These are phyloP conservation scores for Hyperoodon ampullatus DNA, from an alignment of 2,113 vertebrate species.

Conservation along the genomic window DNA sequence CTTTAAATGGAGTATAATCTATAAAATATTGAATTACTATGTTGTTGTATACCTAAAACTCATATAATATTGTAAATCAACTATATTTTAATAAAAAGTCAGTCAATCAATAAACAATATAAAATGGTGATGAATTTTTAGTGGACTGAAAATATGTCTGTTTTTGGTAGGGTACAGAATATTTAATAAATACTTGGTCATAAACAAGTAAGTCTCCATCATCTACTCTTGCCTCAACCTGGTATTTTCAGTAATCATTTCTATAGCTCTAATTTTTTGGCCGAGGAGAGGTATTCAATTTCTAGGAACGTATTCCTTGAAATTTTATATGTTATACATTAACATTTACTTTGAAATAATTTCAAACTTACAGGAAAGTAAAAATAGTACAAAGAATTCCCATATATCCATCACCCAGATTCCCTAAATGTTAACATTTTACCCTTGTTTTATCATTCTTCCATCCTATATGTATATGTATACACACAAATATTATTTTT, in stretches of 20 bases:
- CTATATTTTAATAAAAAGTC: neutral
- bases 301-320: neutral
- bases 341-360: neutral
- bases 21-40: neutral
- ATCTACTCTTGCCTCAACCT: neutral
- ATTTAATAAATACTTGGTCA: neutral
- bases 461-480: neutral
- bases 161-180: neutral
- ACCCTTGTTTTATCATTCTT: neutral
- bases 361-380: neutral
- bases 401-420: neutral
- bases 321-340: neutral
- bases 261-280: neutral
- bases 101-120: neutral
- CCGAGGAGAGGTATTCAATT: neutral
- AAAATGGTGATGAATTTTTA: neutral
- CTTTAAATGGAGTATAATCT: neutral
- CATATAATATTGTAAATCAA: neutral
- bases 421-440: neutral
- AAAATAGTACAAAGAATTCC: neutral
- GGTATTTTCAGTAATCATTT: neutral
- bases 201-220: slow-evolving; percentile 19
- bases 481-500: neutral
- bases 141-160: neutral
- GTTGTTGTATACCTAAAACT: neutral